Evolutionary conservation across 2,888 invertebrate species (phyloP), one percentile per base, ranked within the genome.

Genomic region (Adela reaumurella): DNA sequence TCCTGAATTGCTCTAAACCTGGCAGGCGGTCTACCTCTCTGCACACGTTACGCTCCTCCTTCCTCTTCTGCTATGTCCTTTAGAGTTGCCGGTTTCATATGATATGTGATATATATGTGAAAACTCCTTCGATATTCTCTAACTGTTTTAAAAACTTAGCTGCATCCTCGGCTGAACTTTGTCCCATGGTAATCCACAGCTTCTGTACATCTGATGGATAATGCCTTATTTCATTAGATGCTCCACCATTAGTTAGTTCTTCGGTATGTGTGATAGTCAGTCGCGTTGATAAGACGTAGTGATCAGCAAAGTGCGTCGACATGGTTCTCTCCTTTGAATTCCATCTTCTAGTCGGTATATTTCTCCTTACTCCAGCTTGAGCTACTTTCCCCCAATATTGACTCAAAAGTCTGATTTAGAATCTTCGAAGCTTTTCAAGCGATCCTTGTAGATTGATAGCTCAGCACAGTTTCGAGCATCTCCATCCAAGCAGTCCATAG

Each of bases 351-450:
- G 19, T 28, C 11, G 10, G 44, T 6, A 48, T 45, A 14, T 42
- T 28, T 1, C 35, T 28, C 3, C 19, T 3, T 3, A 44, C 29
- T 6, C 16, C 17, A 2, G 5, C 28, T 29, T 48, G 48, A 1
- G 14, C 48, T 10, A 10, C 28, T 14, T 17, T n/a, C 4, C 48
- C 48, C 48, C 48, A 48, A 48, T 35, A 48, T 18, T 18, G 19
- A 2, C 28, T 19, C 1, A 29, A n/a, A 48, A 48, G 5, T 48
- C 48, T 2, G 5, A 14, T 19, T 48, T 28, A 16, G 45, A 48
- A 16, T 45, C 35, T 14, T 29, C 28, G 10, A 18, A 48, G 8
- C 14, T 45, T 2, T 6, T 17, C 48, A 44, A 48, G 2, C 16
- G 6, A 1, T 19, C 35, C 35, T 14, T 2, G 19, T 28, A 48